Percentiles rank a stretch among this genome's conserved stretches.
Evolutionary conservation across 2,797 vertebrate species (phyloP).

Genomic region (Melanotaenia parkinsoni): DNA sequence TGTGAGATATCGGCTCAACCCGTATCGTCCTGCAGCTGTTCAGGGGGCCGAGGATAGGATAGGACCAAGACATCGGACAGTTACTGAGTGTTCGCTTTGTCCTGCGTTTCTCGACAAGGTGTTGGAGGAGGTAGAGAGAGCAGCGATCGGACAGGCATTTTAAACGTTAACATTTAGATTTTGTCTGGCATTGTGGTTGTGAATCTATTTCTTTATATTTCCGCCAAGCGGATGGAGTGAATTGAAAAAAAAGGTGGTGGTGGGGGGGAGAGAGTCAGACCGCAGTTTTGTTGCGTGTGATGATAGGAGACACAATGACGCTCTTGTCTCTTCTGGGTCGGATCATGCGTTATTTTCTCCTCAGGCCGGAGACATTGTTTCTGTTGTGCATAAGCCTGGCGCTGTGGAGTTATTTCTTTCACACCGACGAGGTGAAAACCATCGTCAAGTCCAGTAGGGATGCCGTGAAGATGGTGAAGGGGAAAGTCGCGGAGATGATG

Average conservation of each 20-base stretch:
- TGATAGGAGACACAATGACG: conserved; percentile 99
- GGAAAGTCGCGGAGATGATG: conserved; percentile 98
- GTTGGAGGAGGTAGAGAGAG: conserved; percentile 20
- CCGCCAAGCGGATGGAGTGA: conserved; percentile 78
- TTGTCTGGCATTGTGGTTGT: conserved; percentile 8
- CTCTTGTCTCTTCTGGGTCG: conserved; percentile 99
- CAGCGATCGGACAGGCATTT: conserved; percentile 11
- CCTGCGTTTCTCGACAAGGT: conserved; percentile 34
- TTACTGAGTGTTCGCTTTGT: conserved; percentile 44
- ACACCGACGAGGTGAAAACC: conserved; percentile 98
- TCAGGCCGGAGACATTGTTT: conserved; percentile 97
- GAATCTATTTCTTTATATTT: conserved; percentile 37
- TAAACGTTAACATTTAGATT: conserved; percentile 27
- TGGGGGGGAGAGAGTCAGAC: conserved; percentile 49
- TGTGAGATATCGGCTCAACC: conserved; percentile 39
- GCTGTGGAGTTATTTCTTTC: conserved; percentile 99
- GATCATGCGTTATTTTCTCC: conserved; percentile 99
- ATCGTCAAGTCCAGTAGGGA: conserved; percentile 98
- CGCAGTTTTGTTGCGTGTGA: conserved; percentile 76
- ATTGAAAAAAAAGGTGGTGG: conserved; percentile 42
- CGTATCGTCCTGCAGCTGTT: conserved; percentile 57
- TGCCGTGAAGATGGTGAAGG: conserved; percentile 98
- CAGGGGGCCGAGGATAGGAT: conserved; percentile 41
- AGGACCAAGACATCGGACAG: conserved; percentile 42
- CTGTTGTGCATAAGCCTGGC: conserved; percentile 96